These are phyloP conservation scores for Anabas testudineus DNA, from an alignment of 2,797 vertebrate genomes.

Conservation along the genomic window DNA sequence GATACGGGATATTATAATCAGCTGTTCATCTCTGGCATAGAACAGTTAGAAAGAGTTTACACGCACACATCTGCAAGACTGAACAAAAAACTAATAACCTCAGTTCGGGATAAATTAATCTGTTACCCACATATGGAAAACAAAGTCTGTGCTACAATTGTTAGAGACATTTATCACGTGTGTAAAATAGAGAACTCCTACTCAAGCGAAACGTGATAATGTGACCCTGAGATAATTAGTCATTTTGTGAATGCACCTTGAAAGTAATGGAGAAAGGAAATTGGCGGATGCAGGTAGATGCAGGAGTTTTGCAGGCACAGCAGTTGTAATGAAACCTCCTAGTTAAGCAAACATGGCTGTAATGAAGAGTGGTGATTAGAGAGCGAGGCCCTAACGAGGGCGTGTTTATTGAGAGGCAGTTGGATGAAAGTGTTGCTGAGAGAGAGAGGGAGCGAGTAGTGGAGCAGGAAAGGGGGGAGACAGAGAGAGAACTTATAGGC, in stretches of 20 bases:
- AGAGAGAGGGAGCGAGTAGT: constrained; percentile 38
- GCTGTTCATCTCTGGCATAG: no score
- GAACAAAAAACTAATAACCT: not conserved
- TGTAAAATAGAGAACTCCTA: constrained; percentile 22
- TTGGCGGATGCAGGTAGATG: constrained; percentile 33
- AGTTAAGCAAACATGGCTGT: constrained; percentile 65
- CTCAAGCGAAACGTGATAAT: constrained; percentile 16
- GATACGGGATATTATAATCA: no score
- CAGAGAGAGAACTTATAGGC: constrained; percentile 71
- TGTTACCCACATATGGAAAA: not conserved
- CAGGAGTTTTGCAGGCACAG: constrained; percentile 62
- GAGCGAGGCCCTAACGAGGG: constrained; percentile 69
- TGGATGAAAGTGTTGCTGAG: constrained; percentile 73
- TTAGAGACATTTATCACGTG: not conserved
- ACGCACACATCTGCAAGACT: no score
- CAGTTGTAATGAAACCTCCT: constrained; percentile 67
- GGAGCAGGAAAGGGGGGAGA: constrained; percentile 31
- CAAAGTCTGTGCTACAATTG: not conserved
- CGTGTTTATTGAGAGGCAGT: constrained; percentile 78
- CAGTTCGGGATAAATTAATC: not conserved
- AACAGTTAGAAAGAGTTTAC: no score
- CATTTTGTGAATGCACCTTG: constrained; percentile 30
- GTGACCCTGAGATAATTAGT: constrained; percentile 13
- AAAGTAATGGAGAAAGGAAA: constrained; percentile 47
- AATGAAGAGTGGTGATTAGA: constrained; percentile 80